A percentile compares a stretch with the other conserved stretches of the same genome.
phyloP scores from a whole-genome alignment of 2,113 vertebrate species.

The Columba janthina region DNA sequence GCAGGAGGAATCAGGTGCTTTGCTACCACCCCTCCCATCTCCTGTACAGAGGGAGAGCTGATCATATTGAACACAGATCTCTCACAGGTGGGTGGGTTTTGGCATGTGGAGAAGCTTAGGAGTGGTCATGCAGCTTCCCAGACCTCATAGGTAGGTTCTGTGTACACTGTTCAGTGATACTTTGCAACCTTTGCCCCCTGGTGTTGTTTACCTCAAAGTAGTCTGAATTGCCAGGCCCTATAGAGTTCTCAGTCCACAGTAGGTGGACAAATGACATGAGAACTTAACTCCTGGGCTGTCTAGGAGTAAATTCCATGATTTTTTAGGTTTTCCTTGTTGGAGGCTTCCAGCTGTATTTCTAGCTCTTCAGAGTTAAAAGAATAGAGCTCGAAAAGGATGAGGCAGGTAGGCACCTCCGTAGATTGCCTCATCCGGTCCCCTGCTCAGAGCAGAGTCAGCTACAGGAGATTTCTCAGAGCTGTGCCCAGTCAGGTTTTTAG shows the following conservation, averaged over 20 bases:
- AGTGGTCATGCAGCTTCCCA: background rate
- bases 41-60: background rate
- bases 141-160: background rate
- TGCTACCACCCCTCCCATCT: background rate
- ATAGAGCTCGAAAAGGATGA: background rate
- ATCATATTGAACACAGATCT: background rate
- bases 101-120: background rate
- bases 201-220: background rate
- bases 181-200: background rate
- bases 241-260: background rate
- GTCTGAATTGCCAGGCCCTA: background rate
- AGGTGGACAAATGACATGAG: background rate
- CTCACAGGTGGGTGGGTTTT: background rate
- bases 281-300: background rate
- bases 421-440: fast-evolving
- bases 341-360: background rate
- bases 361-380: background rate
- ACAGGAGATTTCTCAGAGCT: background rate
- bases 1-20: background rate
- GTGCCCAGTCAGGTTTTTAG: background rate
- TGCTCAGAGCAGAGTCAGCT: background rate
- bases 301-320: background rate
- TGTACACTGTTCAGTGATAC: background rate
- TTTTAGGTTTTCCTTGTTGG: background rate
- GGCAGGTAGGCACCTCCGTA: background rate